Evolutionary conservation across 2,888 invertebrate genomes (phyloP).

Genomic region (Creontiades dilutus): DNA sequence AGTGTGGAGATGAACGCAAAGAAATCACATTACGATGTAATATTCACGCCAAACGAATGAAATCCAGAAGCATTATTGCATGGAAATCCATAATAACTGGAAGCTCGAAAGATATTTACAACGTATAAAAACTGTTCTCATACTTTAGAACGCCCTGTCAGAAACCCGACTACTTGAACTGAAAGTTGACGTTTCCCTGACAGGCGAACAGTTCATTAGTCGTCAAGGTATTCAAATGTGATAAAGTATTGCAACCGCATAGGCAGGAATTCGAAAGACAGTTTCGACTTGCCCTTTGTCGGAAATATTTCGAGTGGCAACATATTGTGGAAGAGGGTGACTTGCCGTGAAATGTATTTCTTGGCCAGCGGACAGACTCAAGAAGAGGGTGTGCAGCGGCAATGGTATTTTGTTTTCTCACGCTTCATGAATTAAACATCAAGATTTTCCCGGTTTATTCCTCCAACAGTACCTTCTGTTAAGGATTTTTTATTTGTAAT

Average conservation of each 20-base stretch:
- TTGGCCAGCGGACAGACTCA: slow-evolving; percentile 29
- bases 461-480: not conserved
- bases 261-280: not conserved
- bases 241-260: not conserved
- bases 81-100: too few species aligned
- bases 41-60: too few species aligned
- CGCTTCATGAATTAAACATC: slow-evolving; percentile 31
- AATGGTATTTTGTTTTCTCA: slow-evolving; percentile 25
- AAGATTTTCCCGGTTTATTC: not conserved
- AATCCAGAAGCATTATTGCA: too few species aligned
- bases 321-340: slow-evolving; percentile 17
- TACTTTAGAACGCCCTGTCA: too few species aligned
- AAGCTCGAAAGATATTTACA: too few species aligned
- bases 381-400: slow-evolving; percentile 20
- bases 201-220: too few species aligned
- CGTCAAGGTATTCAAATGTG: too few species aligned
- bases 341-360: slow-evolving; percentile 11
- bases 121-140: too few species aligned
- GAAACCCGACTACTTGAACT: too few species aligned
- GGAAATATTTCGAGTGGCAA: slow-evolving; percentile 1
- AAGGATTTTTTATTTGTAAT: not conserved
- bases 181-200: too few species aligned
- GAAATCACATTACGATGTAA: too few species aligned
- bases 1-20: too few species aligned
- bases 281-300: not conserved